Evolutionary conservation across 2,113 vertebrate species (phyloP), one percentile per base, ranked within the genome.

Genomic region (Otolemur garnettii): DNA sequence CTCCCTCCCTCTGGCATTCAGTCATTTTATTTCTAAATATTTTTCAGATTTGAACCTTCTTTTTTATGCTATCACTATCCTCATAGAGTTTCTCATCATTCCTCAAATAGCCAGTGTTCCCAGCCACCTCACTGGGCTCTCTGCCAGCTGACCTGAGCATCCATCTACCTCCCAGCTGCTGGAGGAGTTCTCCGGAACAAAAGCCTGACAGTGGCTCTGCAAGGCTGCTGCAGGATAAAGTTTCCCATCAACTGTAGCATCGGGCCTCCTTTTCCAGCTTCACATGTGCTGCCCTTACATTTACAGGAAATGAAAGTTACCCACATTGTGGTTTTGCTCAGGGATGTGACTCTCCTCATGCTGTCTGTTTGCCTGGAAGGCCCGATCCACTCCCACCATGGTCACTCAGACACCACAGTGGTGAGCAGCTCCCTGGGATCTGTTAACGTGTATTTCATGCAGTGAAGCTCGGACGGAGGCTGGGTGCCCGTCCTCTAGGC

Each of bases 81-180:
- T 81, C 2, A 0, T 2, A 53, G 62, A 62, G 33, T 55, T n/a
- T 87, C 22, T 71, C 68, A 24, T 75, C 81, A 35, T 77, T 72
- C 22, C 77, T 74, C n/a, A 74, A n/a, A 68, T 45, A 95, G 35
- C 55, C 33, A 26, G 3, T 11, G 6, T 53, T 78, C 60, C 92
- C 60, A 93, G 68, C 35, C 68, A 62, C 59, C 24, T 38, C 53
- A 4, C 66, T 11, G 71, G 90, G 78, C 79, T 82, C 35, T 53
- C 64, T 68, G 93, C 93, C 90, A 82, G 87, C 74, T 35, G 45
- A 45, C 91, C 60, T 35, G 33, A 0, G 55, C 45, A 24, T 79
- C 83, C 87, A 91, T 83, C 87, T 82, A 83, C 42, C 57, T 92
- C 68, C 77, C 94, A 93, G 93, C 74, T 96, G 83, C 79, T 68